These are phyloP conservation scores for Rhadinocentrus ornatus DNA, from an alignment of 2,797 vertebrate species.

Conservation along the genomic window DNA sequence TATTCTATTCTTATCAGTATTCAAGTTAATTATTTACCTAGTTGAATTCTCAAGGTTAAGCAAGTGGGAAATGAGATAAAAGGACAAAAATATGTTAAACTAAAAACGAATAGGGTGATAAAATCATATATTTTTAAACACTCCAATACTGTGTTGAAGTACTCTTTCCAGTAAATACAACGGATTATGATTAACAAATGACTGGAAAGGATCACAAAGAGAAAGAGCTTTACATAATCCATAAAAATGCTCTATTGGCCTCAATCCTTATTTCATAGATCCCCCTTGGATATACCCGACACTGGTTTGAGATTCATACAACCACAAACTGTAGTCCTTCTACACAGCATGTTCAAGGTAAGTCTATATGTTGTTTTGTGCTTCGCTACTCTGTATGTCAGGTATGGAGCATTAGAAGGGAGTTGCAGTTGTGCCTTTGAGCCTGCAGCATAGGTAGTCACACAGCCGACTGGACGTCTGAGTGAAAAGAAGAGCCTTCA, in stretches of 20 bases:
- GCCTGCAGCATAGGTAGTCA: neutral
- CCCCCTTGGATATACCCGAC: conserved; percentile 20
- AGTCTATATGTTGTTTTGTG: neutral
- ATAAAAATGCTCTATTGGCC: conserved; percentile 42
- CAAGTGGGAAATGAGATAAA: neutral
- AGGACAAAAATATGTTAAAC: neutral
- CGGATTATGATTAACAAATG: conserved; percentile 33
- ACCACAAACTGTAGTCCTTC: conserved; percentile 6
- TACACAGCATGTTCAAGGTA: neutral
- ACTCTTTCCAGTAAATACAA: neutral
- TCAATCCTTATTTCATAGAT: conserved; percentile 37
- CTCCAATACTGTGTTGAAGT: neutral
- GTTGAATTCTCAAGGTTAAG: neutral
- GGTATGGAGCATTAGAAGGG: neutral
- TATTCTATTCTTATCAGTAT: neutral
- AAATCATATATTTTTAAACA: neutral
- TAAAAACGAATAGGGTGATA: neutral
- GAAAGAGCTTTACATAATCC: conserved; percentile 8
- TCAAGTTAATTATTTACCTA: neutral
- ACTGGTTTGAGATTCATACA: conserved; percentile 5
- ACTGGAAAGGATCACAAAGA: conserved; percentile 12
- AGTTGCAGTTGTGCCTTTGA: neutral
- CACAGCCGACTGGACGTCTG: conserved; percentile 2
- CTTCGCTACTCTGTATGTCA: neutral
- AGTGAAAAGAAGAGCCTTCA: neutral